phyloP scores from a whole-genome alignment of 2,113 vertebrate species.

The Himantopus leucocephalus region DNA sequence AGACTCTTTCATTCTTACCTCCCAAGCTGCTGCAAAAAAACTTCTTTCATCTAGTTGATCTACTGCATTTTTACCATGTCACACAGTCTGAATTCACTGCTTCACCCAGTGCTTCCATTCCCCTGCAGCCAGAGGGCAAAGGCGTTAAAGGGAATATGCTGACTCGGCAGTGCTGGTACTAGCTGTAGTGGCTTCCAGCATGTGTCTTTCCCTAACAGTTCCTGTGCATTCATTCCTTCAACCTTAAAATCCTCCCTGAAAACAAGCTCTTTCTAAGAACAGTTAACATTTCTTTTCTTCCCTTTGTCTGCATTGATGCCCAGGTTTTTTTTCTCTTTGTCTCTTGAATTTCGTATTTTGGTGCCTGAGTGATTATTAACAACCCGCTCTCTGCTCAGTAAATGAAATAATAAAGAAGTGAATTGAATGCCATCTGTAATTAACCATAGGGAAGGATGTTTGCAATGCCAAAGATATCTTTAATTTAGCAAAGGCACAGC shows the following conservation, averaged over 20 bases:
- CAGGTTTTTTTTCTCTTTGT: background rate
- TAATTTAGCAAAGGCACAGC: background rate
- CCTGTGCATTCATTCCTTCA: background rate
- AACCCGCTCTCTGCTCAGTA: background rate
- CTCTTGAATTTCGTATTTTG: background rate
- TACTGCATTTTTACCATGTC: background rate
- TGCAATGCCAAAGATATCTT: background rate
- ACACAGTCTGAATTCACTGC: background rate
- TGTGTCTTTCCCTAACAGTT: background rate
- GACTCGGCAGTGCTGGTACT: background rate
- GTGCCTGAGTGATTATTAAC: background rate
- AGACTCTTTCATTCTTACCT: background rate
- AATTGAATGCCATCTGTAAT: background rate
- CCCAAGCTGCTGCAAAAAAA: background rate
- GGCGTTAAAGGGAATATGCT: background rate
- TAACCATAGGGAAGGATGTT: background rate
- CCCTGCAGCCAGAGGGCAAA: background rate
- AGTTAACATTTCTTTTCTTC: background rate
- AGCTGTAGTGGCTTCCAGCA: background rate
- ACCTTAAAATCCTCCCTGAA: background rate
- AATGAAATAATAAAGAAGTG: background rate
- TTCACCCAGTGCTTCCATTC: background rate
- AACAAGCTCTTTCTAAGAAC: background rate
- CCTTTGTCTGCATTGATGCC: background rate
- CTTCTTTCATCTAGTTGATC: background rate